Conservation (phyloP, 2,888 invertebrate species). For the Phyllotreta cruciferae region DNA sequence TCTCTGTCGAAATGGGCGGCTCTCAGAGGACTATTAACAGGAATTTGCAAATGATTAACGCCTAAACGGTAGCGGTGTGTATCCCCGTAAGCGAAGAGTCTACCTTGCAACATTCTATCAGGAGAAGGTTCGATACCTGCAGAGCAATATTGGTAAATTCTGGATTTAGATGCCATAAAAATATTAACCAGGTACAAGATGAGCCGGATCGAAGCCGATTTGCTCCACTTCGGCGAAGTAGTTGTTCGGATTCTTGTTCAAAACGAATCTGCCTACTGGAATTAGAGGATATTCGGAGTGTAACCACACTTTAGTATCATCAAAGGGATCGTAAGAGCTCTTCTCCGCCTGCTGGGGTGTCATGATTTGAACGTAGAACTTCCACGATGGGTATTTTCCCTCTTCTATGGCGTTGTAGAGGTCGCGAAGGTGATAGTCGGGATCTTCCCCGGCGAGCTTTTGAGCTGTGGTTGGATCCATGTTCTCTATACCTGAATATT, state of each 20-base stretch:
- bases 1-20: constrained; percentile 86
- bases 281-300: constrained; percentile 89
- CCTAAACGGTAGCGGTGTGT: constrained; percentile 92
- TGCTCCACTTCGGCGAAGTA: constrained; percentile 96
- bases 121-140: constrained; percentile 88
- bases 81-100: constrained; percentile 88
- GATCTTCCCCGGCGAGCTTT: constrained; percentile 76
- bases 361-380: constrained; percentile 85
- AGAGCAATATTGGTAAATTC: not conserved
- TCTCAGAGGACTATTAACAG: constrained; percentile 92
- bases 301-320: constrained; percentile 92
- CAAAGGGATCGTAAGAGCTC: constrained; percentile 88
- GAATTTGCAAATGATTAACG: constrained; percentile 87
- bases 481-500: constrained; percentile 74
- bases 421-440: constrained; percentile 89
- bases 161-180: not conserved
- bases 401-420: constrained; percentile 86
- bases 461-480: constrained; percentile 72
- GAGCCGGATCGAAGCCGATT: constrained; percentile 86
- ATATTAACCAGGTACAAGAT: constrained; percentile 73
- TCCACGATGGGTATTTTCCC: constrained; percentile 80
- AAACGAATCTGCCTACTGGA: constrained; percentile 83
- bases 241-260: constrained; percentile 89
- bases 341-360: constrained; percentile 84
- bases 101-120: constrained; percentile 91